Percentiles rank a stretch among this genome's conserved stretches.
phyloP scores from a whole-genome alignment of 2,888 invertebrate species.

The Agrilus mali region DNA sequence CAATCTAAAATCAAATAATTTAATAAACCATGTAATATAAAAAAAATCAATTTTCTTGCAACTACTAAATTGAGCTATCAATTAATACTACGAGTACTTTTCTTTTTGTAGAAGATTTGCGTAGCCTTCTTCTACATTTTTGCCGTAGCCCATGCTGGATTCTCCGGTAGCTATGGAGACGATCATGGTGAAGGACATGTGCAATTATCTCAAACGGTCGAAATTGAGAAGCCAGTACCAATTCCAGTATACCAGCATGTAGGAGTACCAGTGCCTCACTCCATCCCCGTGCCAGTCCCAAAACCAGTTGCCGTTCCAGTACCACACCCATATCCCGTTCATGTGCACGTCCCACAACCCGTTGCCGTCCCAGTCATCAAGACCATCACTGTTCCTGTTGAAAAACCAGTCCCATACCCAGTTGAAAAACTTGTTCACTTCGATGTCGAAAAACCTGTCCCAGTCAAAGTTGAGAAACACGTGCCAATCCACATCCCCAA shows the following conservation, averaged over 20 bases:
- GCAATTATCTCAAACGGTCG: constrained; percentile 50
- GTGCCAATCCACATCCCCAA: constrained; percentile 55
- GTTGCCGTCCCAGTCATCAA: constrained; percentile 56
- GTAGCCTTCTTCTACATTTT: constrained; percentile 25
- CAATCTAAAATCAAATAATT: no score
- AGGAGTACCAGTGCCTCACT: constrained; percentile 33
- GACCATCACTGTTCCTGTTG: constrained; percentile 55
- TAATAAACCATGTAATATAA: no score
- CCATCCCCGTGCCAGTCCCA: constrained; percentile 49
- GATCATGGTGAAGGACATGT: constrained; percentile 19
- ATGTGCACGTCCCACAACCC: constrained; percentile 54
- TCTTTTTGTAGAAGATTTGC: constrained; percentile 21
- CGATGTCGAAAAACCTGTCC: constrained; percentile 54
- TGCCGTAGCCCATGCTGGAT: constrained; percentile 27
- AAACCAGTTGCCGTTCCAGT: constrained; percentile 55
- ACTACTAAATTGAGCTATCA: no score
- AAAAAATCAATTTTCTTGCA: no score
- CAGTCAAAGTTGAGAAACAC: constrained; percentile 56
- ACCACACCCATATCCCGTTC: constrained; percentile 56
- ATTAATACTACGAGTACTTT: background rate
- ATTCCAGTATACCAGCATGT: constrained; percentile 41
- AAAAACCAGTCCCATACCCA: constrained; percentile 59
- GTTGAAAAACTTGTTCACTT: constrained; percentile 53
- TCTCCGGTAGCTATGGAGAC: constrained; percentile 21
- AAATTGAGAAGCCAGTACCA: constrained; percentile 52